These are phyloP conservation scores for Eilema depressum DNA, from an alignment of 2,888 invertebrate genomes.

Conservation along the genomic window DNA sequence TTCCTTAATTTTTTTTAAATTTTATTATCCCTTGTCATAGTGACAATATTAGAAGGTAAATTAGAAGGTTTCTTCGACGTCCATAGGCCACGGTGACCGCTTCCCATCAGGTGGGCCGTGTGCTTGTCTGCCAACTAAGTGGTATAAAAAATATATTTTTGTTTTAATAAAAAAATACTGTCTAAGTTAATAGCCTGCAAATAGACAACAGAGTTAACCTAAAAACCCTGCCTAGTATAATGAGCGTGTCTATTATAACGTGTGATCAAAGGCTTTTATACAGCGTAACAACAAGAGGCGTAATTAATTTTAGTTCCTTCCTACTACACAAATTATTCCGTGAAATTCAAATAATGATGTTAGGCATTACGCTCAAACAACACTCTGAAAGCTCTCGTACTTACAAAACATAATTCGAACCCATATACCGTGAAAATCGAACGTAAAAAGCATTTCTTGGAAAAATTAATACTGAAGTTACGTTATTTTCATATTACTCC, in stretches of 20 bases:
- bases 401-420: slow-evolving; percentile 10
- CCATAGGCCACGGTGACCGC: too few species aligned
- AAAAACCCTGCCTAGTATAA: background rate
- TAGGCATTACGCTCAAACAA: background rate
- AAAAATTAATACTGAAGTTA: slow-evolving; percentile 13
- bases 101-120: too few species aligned
- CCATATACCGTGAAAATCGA: background rate
- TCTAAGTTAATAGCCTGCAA: too few species aligned
- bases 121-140: too few species aligned
- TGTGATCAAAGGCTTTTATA: background rate
- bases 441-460: slow-evolving; percentile 8
- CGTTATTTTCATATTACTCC: slow-evolving; percentile 33
- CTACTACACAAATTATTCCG: background rate
- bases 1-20: too few species aligned
- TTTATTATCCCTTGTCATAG: too few species aligned
- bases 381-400: slow-evolving; percentile 3
- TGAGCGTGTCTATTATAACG: background rate
- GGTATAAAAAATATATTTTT: too few species aligned
- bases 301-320: background rate
- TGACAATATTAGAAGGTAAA: too few species aligned
- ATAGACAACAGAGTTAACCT: background rate
- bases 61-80: too few species aligned
- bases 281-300: background rate
- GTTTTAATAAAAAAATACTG: too few species aligned
- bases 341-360: slow-evolving; percentile 2